Conservation (phyloP, 2,113 vertebrate genomes). For the Cavia porcellus region DNA sequence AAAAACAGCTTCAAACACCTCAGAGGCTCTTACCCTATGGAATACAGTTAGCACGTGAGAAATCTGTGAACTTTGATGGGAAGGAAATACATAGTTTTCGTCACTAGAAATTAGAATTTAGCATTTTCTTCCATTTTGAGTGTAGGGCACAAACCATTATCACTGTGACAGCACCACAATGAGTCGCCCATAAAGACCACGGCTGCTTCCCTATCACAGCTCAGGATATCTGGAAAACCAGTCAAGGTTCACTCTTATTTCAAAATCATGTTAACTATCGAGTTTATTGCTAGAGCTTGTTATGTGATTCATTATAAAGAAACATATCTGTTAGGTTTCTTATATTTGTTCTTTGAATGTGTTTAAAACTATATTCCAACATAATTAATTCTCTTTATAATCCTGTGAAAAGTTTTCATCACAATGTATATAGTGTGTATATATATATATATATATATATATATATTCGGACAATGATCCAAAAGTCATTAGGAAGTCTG, state of each 20-base stretch:
- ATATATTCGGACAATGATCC: no score
- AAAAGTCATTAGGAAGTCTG: not conserved
- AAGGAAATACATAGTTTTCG: not conserved
- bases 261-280: not conserved
- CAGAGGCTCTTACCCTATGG: not conserved
- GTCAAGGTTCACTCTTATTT: not conserved
- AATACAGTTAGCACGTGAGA: not conserved
- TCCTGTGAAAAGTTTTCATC: not conserved
- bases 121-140: not conserved
- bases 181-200: not conserved
- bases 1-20: not conserved
- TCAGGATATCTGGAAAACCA: not conserved
- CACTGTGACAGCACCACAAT: not conserved
- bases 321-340: not conserved
- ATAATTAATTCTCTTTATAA: constrained; percentile 51
- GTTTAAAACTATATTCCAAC: constrained; percentile 16
- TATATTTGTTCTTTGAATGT: constrained; percentile 28
- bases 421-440: not conserved
- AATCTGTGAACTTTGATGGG: not conserved
- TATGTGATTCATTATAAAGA: constrained; percentile 22
- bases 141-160: not conserved
- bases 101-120: not conserved
- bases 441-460: no score
- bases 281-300: not conserved
- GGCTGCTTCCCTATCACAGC: not conserved